Percentiles rank a stretch among this genome's conserved stretches.
Conservation (phyloP, 2,113 vertebrate species). For the Cynoglossus semilaevis region DNA sequence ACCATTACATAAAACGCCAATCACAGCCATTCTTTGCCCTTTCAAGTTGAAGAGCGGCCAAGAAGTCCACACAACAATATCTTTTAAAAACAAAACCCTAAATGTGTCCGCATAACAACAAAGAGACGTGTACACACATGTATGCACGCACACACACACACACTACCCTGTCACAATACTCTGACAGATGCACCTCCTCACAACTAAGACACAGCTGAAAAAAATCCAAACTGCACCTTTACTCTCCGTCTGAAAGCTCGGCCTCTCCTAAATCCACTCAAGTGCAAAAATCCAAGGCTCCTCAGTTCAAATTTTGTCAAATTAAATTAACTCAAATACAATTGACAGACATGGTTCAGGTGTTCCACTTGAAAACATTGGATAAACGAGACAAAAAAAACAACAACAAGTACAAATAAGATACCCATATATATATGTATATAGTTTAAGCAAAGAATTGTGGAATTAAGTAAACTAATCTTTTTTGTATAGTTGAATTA, state of each 20-base stretch:
- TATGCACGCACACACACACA: slow-evolving; percentile 23
- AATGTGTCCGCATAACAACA: slow-evolving; percentile 3
- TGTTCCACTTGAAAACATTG: slow-evolving; percentile 64
- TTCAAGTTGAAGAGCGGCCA: background rate
- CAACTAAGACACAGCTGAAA: slow-evolving; percentile 22
- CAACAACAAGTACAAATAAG: slow-evolving; percentile 28
- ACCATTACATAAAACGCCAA: background rate
- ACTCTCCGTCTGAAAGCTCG: background rate
- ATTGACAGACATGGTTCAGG: slow-evolving; percentile 47
- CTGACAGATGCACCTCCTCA: slow-evolving; percentile 15
- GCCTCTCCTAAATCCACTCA: slow-evolving; percentile 46
- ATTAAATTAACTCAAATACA: slow-evolving; percentile 52
- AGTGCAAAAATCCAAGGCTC: slow-evolving; percentile 81
- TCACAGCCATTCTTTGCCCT: background rate
- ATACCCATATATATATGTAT: slow-evolving; percentile 39
- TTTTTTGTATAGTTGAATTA: slow-evolving; percentile 70
- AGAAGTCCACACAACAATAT: background rate
- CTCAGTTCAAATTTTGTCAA: slow-evolving; percentile 58
- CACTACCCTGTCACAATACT: slow-evolving; percentile 39
- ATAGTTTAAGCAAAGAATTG: slow-evolving; percentile 63
- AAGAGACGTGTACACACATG: slow-evolving; percentile 3
- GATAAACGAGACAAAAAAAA: slow-evolving; percentile 53
- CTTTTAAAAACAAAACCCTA: background rate
- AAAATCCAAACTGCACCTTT: slow-evolving; percentile 20
- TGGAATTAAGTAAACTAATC: slow-evolving; percentile 80